Percentiles rank a stretch among this genome's conserved stretches.
Evolutionary conservation across 2,113 vertebrate genomes (phyloP).

Genomic region (Saguinus imperator): DNA sequence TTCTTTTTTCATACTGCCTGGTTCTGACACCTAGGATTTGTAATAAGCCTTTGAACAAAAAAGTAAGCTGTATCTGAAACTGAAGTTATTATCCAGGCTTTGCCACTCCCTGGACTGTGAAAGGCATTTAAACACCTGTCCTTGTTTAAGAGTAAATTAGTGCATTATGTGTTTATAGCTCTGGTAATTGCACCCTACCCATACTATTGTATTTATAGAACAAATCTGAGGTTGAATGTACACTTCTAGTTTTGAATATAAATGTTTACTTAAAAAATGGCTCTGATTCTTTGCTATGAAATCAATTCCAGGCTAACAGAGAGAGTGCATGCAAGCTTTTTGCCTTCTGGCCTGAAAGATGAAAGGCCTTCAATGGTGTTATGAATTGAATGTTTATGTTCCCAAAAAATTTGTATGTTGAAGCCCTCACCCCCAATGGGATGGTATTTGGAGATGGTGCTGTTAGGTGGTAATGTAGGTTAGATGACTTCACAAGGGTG

Average conservation of each 20-base stretch:
- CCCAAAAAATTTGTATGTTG: background rate
- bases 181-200: slow-evolving; percentile 44
- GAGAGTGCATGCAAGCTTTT: background rate
- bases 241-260: slow-evolving; percentile 51
- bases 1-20: slow-evolving; percentile 13
- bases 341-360: background rate
- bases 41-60: slow-evolving; percentile 76
- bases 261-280: slow-evolving; percentile 65
- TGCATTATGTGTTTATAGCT: slow-evolving; percentile 51
- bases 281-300: slow-evolving; percentile 40
- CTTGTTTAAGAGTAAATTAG: slow-evolving; percentile 66
- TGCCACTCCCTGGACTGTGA: slow-evolving; percentile 74
- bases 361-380: background rate
- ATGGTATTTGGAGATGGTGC: background rate
- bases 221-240: slow-evolving; percentile 28
- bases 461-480: background rate
- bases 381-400: background rate
- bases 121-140: slow-evolving; percentile 78
- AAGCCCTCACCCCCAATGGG: background rate
- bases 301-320: background rate
- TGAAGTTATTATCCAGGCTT: slow-evolving; percentile 79
- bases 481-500: background rate
- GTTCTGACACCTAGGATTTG: slow-evolving; percentile 70
- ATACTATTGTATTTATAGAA: slow-evolving; percentile 52
- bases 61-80: slow-evolving; percentile 74